These are phyloP conservation scores for Eptesicus fuscus DNA, from an alignment of 2,113 vertebrate genomes.

Conservation along the genomic window DNA sequence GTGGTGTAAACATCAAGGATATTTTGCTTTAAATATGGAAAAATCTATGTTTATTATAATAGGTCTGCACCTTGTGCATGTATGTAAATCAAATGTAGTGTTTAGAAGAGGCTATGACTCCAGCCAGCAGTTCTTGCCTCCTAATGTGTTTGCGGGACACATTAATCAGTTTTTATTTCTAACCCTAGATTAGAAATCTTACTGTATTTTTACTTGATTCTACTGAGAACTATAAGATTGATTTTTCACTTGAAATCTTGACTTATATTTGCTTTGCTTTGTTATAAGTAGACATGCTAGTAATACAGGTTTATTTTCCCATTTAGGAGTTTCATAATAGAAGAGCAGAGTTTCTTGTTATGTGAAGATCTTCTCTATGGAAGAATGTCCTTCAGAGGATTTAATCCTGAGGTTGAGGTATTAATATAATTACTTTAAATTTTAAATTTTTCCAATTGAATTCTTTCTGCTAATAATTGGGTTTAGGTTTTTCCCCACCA, in stretches of 20 bases:
- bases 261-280: constrained; percentile 51
- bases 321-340: constrained; percentile 90
- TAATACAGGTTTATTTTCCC: constrained; percentile 65
- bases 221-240: not conserved
- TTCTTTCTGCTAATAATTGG: constrained; percentile 59
- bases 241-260: constrained; percentile 31
- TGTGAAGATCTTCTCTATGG: constrained; percentile 94
- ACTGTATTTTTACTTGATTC: not conserved
- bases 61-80: not conserved
- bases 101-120: not conserved
- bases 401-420: constrained; percentile 98
- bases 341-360: constrained; percentile 91
- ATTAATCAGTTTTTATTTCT: constrained; percentile 18
- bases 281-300: constrained; percentile 30
- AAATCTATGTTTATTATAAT: not conserved
- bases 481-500: constrained; percentile 16
- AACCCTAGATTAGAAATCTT: not conserved
- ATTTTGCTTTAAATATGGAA: not conserved
- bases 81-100: not conserved
- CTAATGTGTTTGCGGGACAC: not conserved
- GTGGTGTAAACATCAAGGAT: not conserved
- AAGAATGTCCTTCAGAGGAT: constrained; percentile 95
- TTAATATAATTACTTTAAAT: constrained; percentile 66
- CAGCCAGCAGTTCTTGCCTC: not conserved
- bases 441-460: constrained; percentile 49